Conservation (phyloP, 2,888 invertebrate species). For the Lacanobia wlatinum region DNA sequence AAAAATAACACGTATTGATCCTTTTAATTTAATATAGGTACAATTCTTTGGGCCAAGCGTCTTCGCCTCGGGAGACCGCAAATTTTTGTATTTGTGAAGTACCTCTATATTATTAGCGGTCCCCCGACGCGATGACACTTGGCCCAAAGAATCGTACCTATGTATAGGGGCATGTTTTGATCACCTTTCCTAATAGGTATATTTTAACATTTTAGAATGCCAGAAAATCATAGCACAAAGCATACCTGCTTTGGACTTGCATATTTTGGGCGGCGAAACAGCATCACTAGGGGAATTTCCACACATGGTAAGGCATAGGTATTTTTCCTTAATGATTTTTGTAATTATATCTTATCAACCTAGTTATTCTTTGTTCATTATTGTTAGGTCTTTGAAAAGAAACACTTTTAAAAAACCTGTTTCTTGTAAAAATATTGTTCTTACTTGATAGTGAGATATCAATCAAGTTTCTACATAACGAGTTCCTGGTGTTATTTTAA, state of each 20-base stretch:
- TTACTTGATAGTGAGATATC: slow-evolving; percentile 1
- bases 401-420: slow-evolving; percentile 19
- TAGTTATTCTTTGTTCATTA: slow-evolving; percentile 20
- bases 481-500: slow-evolving; percentile 3
- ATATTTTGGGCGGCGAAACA: slow-evolving; percentile 83
- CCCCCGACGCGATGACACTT: too few relatives aligned
- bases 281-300: slow-evolving; percentile 85
- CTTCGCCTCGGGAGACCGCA: too few relatives aligned
- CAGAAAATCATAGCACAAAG: slow-evolving; percentile 74
- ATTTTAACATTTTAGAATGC: slow-evolving; percentile 79
- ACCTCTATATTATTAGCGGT: too few relatives aligned
- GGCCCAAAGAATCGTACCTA: too few relatives aligned
- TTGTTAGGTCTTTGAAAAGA: slow-evolving; percentile 10
- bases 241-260: slow-evolving; percentile 76
- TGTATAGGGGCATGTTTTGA: neutral
- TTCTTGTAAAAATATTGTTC: slow-evolving; percentile 5
- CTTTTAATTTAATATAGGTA: too few relatives aligned
- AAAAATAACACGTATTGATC: too few relatives aligned
- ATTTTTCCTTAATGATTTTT: slow-evolving; percentile 38
- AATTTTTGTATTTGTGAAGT: too few relatives aligned
- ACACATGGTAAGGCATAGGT: slow-evolving; percentile 79
- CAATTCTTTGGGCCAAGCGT: too few relatives aligned
- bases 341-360: slow-evolving; percentile 23
- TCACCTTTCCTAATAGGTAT: neutral
- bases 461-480: slow-evolving; percentile 21